Percentiles rank a stretch among this genome's conserved stretches.
Evolutionary conservation across 1,140 invertebrate genomes (phyloP).

Genomic region (Apis dorsata): DNA sequence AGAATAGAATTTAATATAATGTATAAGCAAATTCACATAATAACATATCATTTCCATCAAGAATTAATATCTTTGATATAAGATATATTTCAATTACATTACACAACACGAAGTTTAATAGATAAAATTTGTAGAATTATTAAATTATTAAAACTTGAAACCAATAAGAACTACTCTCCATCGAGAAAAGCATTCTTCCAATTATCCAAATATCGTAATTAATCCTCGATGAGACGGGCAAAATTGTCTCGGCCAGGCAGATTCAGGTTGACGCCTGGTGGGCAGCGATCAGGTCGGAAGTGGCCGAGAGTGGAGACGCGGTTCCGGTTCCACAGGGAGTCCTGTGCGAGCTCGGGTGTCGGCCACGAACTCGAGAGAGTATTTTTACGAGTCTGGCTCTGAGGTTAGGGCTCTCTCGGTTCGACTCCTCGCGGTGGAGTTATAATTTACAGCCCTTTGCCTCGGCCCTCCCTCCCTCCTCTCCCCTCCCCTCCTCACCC

Average conservation of each 20-base stretch:
- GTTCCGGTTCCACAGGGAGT: constrained; percentile 44
- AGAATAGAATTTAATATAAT: too few relatives aligned
- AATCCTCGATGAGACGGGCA: background rate
- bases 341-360: constrained; percentile 45
- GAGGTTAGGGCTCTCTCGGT: constrained; percentile 75
- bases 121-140: too few relatives aligned
- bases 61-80: too few relatives aligned
- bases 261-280: background rate
- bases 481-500: background rate
- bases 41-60: too few relatives aligned
- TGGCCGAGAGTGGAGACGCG: background rate
- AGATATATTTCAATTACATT: too few relatives aligned
- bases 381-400: constrained; percentile 77
- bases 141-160: too few relatives aligned
- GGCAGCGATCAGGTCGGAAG: constrained; percentile 13
- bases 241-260: background rate
- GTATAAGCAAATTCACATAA: too few relatives aligned
- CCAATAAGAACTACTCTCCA: too few relatives aligned
- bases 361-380: constrained; percentile 41
- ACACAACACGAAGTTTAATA: too few relatives aligned
- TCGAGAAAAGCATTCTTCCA: too few relatives aligned
- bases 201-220: too few relatives aligned
- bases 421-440: constrained; percentile 78
- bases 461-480: constrained; percentile 18
- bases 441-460: constrained; percentile 78